Evolutionary conservation across 2,888 invertebrate species (phyloP), one percentile per base, ranked within the genome.

Genomic region (Scaptomyza caliginosa): DNA sequence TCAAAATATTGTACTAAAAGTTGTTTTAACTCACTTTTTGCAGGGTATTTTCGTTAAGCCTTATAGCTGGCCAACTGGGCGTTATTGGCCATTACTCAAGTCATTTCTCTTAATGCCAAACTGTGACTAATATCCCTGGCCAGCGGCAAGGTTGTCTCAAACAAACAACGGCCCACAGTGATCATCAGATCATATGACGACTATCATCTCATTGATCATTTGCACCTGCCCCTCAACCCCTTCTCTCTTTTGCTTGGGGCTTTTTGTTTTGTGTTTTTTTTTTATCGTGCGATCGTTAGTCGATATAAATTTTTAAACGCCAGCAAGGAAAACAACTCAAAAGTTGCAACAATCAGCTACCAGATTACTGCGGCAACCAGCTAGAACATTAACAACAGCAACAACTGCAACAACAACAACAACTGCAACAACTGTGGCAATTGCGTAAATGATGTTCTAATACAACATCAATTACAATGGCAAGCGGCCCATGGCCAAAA

Each of bases 401-500:
- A 34, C 39, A 64, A 21, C 46, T 51, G 38, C 40, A 64, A 28
- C 65, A 51, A 43, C 49, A 57, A 30, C 51, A 55, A 36, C 45
- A 63, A 32, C 42, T 30, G 28, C 55, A 49, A 48, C 55, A 40
- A 26, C 75, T 81, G 70, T 62, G 63, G 80, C 83, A 86, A 86
- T 86, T 84, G 86, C 80, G 84, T 86, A 84, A 86, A 82, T 86
- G 81, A 78, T 84, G 86, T 84, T 84, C 85, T 84, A 84, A 85
- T 82, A 84, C 78, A 84, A 86, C 86, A 83, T 84, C 86, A 86
- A 81, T 86, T 83, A 82, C 86, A 82, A 79, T 77, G 68, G 79
- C 82, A 82, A 82, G 78, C 78, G 79, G 79, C 82, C 75, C 81
- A 82, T 81, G 76, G 70, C 70, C 79, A 62, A 62, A 74, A 82